Evolutionary conservation across 2,888 invertebrate genomes (phyloP), one percentile per base, ranked within the genome.

Genomic region (Arge pagana): DNA sequence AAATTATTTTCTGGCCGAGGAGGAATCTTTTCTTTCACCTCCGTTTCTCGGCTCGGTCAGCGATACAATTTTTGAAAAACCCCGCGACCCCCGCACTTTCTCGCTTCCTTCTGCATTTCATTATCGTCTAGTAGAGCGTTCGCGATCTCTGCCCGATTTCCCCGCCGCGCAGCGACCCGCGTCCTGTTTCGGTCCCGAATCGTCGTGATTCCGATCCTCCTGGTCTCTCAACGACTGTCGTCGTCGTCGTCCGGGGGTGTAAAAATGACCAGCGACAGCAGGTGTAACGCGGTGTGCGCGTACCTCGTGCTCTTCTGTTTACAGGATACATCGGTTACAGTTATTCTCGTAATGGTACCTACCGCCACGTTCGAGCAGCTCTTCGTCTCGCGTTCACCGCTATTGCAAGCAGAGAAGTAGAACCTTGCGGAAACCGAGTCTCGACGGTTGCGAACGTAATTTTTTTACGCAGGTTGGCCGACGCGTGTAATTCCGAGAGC

Each of bases 341-440:
- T 64, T 68, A 64, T 59, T 56, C n/a, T n/a, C 60, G 60, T 62
- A 66, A 68, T 69, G 68, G 68, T 70, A 60, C 65, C n/a, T n/a
- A n/a, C n/a, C n/a, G 70, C 61, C 64, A 61, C 63, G 63, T 61
- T 58, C 61, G 62, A 58, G 11, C 30, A 11, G 42, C 28, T 41
- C 24, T 8, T 7, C 6, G 3, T 33, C 5, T 23, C 21, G 16
- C 24, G 35, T 33, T 45, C 45, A 45, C 45, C 45, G 45, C 45
- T 45, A 33, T 45, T 23, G 35, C 3, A 45, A 45, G 35, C 35
- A 35, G 35, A 45, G n/a, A 11, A 42, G 18, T 7, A 40, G 31
- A 24, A 45, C 19, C 45, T 21, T 16, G 33, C 21, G 33, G 45
- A 33, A 45, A 45, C 23, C 23, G n/a, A 45, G 45, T 45, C 33